Evolutionary conservation across 2,888 invertebrate species (phyloP).

Genomic region (Drosophila infuscata): DNA sequence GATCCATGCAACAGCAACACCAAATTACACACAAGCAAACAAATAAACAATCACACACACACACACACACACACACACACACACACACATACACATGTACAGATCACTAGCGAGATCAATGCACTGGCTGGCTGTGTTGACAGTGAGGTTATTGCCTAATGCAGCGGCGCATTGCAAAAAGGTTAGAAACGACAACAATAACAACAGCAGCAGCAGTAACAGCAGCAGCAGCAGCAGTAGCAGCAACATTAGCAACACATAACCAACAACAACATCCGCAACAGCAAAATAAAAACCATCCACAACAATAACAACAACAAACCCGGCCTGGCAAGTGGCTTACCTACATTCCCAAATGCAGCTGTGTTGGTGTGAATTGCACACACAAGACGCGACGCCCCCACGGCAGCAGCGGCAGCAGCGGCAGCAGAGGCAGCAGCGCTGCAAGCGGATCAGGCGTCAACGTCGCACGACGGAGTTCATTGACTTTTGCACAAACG

Average conservation of each 20-base stretch:
- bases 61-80: neutral
- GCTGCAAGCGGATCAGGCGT: constrained; percentile 56
- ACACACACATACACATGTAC: constrained; percentile 6
- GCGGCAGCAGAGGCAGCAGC: constrained; percentile 51
- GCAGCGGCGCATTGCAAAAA: constrained; percentile 72
- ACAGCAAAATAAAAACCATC: constrained; percentile 15
- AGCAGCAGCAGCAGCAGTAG: constrained; percentile 25
- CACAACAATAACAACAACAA: constrained; percentile 34
- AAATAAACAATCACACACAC: constrained; percentile 2
- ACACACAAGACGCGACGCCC: constrained; percentile 62
- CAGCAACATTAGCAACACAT: constrained; percentile 35
- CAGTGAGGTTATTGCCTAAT: constrained; percentile 76
- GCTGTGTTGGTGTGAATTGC: constrained; percentile 70
- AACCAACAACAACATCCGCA: constrained; percentile 34
- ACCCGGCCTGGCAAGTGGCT: constrained; percentile 71
- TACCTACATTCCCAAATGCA: constrained; percentile 78
- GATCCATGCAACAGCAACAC: constrained; percentile 43
- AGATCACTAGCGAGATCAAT: constrained; percentile 69
- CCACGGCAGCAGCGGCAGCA: constrained; percentile 52
- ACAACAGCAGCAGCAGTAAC: constrained; percentile 8
- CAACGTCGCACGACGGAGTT: constrained; percentile 62
- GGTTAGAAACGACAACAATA: constrained; percentile 66
- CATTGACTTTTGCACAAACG: constrained; percentile 79
- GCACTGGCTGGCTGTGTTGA: constrained; percentile 63
- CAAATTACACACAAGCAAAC: constrained; percentile 7